These are phyloP conservation scores for Cottoperca gobio DNA, from an alignment of 2,797 vertebrate species.

Conservation along the genomic window DNA sequence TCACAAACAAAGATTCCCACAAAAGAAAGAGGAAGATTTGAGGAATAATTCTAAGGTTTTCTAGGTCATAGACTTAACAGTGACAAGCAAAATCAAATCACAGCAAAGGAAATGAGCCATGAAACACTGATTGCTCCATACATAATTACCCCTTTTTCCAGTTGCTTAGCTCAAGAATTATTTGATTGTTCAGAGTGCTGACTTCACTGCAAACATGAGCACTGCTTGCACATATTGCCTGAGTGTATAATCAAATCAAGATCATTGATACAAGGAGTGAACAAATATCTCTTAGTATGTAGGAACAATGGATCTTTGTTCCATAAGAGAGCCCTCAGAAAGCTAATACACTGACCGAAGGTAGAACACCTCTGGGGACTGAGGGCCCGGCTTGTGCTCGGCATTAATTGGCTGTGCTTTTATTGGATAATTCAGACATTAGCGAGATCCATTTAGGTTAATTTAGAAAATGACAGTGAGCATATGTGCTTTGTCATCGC, in stretches of 20 bases:
- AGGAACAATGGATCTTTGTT: constrained; percentile 84
- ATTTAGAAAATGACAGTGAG: constrained; percentile 82
- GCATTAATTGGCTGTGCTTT: constrained; percentile 79
- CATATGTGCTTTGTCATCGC: constrained; percentile 76
- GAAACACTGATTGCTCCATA: constrained; percentile 82
- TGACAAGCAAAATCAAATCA: constrained; percentile 86
- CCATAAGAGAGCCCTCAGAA: constrained; percentile 74
- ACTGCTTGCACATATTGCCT: constrained; percentile 83
- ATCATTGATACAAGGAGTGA: constrained; percentile 82
- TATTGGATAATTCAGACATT: constrained; percentile 85
- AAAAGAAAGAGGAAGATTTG: constrained; percentile 40
- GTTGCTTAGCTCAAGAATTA: constrained; percentile 79
- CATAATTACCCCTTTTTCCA: constrained; percentile 83
- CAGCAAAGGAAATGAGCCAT: constrained; percentile 84
- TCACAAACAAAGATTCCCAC: constrained; percentile 1
- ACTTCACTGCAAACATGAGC: constrained; percentile 87
- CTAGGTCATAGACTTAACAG: constrained; percentile 78
- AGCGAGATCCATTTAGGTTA: constrained; percentile 80
- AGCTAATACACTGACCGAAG: constrained; percentile 77
- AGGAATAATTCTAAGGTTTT: constrained; percentile 53
- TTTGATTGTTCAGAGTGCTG: constrained; percentile 86
- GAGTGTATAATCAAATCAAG: constrained; percentile 88
- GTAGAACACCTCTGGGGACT: constrained; percentile 78
- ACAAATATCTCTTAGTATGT: constrained; percentile 84
- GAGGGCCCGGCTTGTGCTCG: constrained; percentile 75